Evolutionary conservation across 2,888 invertebrate genomes (phyloP).

Genomic region (Dexiosoma caninum): DNA sequence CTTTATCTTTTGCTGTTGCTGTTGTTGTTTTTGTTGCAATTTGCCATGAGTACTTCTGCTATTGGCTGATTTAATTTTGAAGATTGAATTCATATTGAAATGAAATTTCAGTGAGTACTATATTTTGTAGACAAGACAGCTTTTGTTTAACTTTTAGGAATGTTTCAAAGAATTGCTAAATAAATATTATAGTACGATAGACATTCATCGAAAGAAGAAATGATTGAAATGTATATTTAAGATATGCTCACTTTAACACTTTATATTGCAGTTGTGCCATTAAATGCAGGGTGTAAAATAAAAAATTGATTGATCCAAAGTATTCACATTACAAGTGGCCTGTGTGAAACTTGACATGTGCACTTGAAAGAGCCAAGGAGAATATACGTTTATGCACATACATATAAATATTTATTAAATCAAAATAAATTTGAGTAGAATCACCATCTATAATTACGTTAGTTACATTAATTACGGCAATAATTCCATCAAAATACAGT

Average conservation of each 20-base stretch:
- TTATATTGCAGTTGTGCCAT: not conserved
- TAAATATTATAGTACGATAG: slow-evolving; percentile 24
- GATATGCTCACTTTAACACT: slow-evolving; percentile 35
- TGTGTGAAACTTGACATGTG: no score
- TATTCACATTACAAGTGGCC: no score
- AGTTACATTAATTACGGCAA: no score
- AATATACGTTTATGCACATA: no score
- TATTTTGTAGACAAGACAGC: slow-evolving; percentile 19
- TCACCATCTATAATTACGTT: no score
- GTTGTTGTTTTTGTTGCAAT: slow-evolving; percentile 3
- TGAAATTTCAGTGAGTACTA: slow-evolving; percentile 33
- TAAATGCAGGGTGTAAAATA: not conserved
- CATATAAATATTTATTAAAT: no score
- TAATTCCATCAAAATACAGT: no score
- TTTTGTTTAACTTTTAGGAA: slow-evolving; percentile 11
- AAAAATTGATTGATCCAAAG: no score
- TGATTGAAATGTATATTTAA: slow-evolving; percentile 17
- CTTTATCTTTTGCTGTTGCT: not conserved
- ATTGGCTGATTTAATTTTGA: slow-evolving; percentile 31
- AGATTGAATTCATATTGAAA: slow-evolving; percentile 27
- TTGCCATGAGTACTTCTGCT: slow-evolving; percentile 15
- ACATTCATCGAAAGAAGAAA: not conserved
- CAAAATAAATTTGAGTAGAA: no score
- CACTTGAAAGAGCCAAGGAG: no score
- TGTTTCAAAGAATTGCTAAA: slow-evolving; percentile 21